phyloP scores from a whole-genome alignment of 2,888 invertebrate genomes.

The Oithona nana region DNA sequence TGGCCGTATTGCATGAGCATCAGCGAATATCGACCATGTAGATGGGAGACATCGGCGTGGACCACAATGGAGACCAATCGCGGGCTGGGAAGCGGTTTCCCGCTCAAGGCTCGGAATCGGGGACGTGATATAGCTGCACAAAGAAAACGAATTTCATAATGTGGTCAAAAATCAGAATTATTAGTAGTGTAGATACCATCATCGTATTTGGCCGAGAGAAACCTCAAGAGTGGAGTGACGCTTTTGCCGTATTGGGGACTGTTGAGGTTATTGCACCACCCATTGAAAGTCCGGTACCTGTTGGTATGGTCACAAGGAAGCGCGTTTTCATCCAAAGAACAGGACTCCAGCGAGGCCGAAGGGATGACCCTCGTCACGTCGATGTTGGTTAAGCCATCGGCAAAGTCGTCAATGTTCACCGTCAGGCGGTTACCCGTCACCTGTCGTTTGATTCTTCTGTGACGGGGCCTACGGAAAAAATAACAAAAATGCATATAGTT shows the following conservation, averaged over 20 bases:
- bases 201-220: constrained; percentile 67
- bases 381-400: constrained; percentile 46
- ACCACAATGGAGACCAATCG: constrained; percentile 65
- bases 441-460: constrained; percentile 20
- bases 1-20: constrained; percentile 93
- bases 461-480: constrained; percentile 18
- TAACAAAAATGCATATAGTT: not conserved
- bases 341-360: constrained; percentile 40
- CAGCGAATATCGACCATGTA: constrained; percentile 49
- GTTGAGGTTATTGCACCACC: constrained; percentile 68
- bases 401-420: constrained; percentile 16
- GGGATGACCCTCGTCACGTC: constrained; percentile 52
- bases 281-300: constrained; percentile 40
- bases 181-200: constrained; percentile 39
- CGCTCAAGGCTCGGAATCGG: constrained; percentile 49
- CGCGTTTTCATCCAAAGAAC: constrained; percentile 48
- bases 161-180: not conserved
- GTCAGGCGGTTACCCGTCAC: constrained; percentile 17
- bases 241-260: constrained; percentile 65
- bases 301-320: constrained; percentile 43
- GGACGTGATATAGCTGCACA: constrained; percentile 58
- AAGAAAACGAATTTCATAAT: not conserved
- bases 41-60: constrained; percentile 74
- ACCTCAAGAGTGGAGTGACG: constrained; percentile 60
- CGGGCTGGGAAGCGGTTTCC: constrained; percentile 60